Evolutionary conservation across 2,797 vertebrate species (phyloP).

Genomic region (Lophius americanus): DNA sequence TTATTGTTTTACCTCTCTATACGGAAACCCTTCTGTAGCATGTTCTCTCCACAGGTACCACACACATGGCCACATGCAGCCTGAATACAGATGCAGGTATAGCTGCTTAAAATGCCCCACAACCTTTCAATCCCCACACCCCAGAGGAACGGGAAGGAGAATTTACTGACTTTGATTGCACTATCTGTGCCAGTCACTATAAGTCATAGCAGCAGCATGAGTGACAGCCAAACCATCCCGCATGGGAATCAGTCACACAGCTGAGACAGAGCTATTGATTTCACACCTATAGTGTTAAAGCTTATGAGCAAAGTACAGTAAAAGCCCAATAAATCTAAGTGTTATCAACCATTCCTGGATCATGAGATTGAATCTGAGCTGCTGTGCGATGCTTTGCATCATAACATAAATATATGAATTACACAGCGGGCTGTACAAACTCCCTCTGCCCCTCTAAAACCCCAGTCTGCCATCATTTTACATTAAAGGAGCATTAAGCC

Average conservation of each 20-base stretch:
- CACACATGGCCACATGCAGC: slow-evolving; percentile 21
- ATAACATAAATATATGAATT: neutral
- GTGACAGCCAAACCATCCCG: slow-evolving; percentile 39
- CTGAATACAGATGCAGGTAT: slow-evolving; percentile 53
- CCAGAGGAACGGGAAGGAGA: slow-evolving; percentile 7
- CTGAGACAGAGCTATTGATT: slow-evolving; percentile 57
- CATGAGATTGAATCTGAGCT: slow-evolving; percentile 25
- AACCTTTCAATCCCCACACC: slow-evolving; percentile 32
- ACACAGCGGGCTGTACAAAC: neutral
- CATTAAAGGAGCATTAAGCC: slow-evolving; percentile 17
- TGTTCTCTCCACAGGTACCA: slow-evolving; percentile 28
- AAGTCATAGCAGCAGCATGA: slow-evolving; percentile 26
- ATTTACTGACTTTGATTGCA: slow-evolving; percentile 47
- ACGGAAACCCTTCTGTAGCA: slow-evolving; percentile 54
- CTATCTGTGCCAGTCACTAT: slow-evolving; percentile 28
- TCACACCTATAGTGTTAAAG: slow-evolving; percentile 28
- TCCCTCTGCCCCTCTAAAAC: neutral
- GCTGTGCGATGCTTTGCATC: slow-evolving; percentile 8
- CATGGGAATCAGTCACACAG: slow-evolving; percentile 29
- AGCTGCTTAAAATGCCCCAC: slow-evolving; percentile 43
- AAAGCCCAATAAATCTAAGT: slow-evolving; percentile 42
- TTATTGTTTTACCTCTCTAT: slow-evolving; percentile 25
- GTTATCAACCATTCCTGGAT: slow-evolving; percentile 49
- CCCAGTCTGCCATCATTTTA: slow-evolving; percentile 2
- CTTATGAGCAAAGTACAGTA: slow-evolving; percentile 41